These are phyloP conservation scores for Dinoponera quadriceps DNA, from an alignment of 1,140 invertebrate species.

Conservation along the genomic window DNA sequence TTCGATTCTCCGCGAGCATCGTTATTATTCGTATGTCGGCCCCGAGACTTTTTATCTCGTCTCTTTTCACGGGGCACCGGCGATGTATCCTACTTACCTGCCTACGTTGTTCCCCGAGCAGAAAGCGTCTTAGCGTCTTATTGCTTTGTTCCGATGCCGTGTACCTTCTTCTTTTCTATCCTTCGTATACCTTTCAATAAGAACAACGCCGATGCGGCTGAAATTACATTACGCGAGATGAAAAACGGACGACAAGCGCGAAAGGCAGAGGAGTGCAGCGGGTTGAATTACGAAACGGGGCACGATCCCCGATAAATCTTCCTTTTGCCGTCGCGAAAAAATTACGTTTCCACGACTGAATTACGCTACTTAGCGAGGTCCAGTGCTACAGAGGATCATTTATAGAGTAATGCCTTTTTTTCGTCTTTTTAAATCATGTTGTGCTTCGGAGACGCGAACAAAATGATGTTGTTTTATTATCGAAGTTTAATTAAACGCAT, in stretches of 20 bases:
- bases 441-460: too few relatives aligned
- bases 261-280: not conserved
- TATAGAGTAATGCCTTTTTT: not conserved
- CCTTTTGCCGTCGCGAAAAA: not conserved
- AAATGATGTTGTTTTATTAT: not conserved
- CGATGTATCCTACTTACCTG: conserved; percentile 45
- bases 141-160: conserved; percentile 27
- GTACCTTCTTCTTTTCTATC: not conserved
- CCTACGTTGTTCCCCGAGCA: conserved; percentile 1
- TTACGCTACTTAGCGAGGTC: conserved; percentile 3
- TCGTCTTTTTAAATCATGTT: not conserved
- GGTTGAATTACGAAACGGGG: not conserved
- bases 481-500: not conserved
- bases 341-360: conserved; percentile 14
- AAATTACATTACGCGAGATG: conserved; percentile 46
- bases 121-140: conserved; percentile 48
- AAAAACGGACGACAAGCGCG: conserved; percentile 28
- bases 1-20: conserved; percentile 33
- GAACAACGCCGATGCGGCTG: conserved; percentile 38
- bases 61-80: not conserved
- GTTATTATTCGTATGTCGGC: conserved; percentile 51
- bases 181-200: conserved; percentile 30
- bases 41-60: conserved; percentile 28
- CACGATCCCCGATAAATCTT: conserved; percentile 21
- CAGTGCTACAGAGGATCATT: not conserved